These are phyloP conservation scores for Dicaeum eximium DNA, from an alignment of 2,113 vertebrate genomes.

Conservation along the genomic window DNA sequence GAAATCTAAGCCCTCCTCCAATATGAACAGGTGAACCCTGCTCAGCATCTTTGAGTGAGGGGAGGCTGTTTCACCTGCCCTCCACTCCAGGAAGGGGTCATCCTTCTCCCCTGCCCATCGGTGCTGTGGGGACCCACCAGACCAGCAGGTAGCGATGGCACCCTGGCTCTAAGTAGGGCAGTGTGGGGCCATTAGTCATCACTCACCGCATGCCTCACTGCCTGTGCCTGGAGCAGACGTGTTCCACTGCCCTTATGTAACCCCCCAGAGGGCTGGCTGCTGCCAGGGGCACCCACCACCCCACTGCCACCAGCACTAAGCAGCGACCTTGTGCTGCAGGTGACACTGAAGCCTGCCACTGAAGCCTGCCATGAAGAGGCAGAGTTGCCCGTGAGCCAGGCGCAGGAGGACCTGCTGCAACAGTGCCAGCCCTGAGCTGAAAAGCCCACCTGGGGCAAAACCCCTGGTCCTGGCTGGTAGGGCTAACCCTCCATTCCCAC, in stretches of 20 bases:
- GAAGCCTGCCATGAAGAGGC: background rate
- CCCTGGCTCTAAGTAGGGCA: background rate
- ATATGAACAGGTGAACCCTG: rapidly evolving
- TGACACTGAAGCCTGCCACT: background rate
- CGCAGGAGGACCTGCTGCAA: background rate
- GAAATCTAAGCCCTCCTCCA: background rate
- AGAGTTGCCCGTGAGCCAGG: background rate
- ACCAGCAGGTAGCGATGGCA: rapidly evolving
- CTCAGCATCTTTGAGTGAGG: background rate
- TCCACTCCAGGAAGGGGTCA: background rate
- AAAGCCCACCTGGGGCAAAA: background rate
- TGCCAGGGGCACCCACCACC: rapidly evolving
- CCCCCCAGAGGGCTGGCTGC: too few species aligned
- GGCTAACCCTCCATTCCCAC: background rate
- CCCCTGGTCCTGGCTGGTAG: rapidly evolving
- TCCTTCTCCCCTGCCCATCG: rapidly evolving
- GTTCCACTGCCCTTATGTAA: background rate
- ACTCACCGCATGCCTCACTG: background rate
- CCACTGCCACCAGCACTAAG: rapidly evolving
- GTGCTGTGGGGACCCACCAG: rapidly evolving
- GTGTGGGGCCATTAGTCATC: background rate
- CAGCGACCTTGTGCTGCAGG: background rate
- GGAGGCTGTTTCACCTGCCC: background rate
- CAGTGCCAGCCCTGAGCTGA: background rate
- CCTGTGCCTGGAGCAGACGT: background rate